Conservation (phyloP, 2,888 invertebrate genomes). For the Cosmopolites sordidus region DNA sequence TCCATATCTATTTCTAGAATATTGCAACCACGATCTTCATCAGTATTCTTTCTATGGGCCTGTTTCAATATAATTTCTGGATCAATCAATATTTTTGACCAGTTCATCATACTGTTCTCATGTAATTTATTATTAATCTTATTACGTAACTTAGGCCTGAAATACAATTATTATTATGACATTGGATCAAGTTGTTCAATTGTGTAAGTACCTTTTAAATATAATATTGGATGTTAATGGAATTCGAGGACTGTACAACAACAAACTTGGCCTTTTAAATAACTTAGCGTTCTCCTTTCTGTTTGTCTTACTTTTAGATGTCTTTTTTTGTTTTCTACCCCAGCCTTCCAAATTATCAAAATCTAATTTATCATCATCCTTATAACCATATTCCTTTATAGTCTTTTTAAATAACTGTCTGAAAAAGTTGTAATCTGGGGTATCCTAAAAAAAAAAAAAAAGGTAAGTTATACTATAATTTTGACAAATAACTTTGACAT, state of each 20-base stretch:
- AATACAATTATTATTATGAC: no score
- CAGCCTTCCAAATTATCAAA: conserved; percentile 48
- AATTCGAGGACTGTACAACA: conserved; percentile 18
- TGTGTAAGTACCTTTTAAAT: conserved; percentile 23
- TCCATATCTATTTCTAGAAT: conserved; percentile 49
- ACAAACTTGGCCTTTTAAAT: conserved; percentile 14
- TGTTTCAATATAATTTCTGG: conserved; percentile 61
- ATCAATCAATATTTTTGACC: conserved; percentile 63
- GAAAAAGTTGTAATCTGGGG: conserved; percentile 72
- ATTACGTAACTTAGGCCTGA: conserved; percentile 50
- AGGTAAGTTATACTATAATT: conserved; percentile 9
- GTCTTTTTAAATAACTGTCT: conserved; percentile 65
- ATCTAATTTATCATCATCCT: conserved; percentile 44
- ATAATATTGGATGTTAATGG: conserved; percentile 25
- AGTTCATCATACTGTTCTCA: conserved; percentile 54
- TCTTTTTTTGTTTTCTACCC: conserved; percentile 44
- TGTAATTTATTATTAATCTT: conserved; percentile 49
- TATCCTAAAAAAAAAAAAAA: conserved; percentile 55
- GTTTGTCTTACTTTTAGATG: conserved; percentile 22
- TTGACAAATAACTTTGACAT: conserved; percentile 8
- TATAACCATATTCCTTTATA: conserved; percentile 55
- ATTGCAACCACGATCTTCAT: conserved; percentile 46
- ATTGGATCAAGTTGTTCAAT: no score
- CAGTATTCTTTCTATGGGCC: conserved; percentile 46
- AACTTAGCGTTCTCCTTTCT: conserved; percentile 37